Evolutionary conservation across 2,888 invertebrate species (phyloP), one percentile per base, ranked within the genome.

Genomic region (Aproaerema taeniolella): DNA sequence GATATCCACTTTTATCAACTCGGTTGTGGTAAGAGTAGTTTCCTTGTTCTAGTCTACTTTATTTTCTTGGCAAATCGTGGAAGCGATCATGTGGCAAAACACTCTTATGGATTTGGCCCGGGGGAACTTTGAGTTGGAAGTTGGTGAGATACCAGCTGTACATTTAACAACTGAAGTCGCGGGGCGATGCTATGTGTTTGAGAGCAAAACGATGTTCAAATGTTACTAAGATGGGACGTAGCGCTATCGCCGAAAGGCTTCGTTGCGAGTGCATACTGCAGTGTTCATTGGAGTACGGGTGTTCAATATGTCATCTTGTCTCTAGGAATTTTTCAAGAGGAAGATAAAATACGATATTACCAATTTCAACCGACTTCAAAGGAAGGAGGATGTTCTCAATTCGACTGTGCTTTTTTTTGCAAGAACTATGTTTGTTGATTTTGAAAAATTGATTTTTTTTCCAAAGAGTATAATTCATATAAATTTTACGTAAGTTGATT

Each of bases 31-130:
- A 50, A 58, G 52, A 67, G 61, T 67, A 73, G 74, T 77, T 75
- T 69, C 54, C 62, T 59, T 70, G 72, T 71, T 73, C 61, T 58
- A 59, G 59, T 60, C 59, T 64, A 73, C 76, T 79, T 72, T 78
- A 81, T 81, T 80, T 80, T 80, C 80, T 81, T 81, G 80, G 75
- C 76, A 78, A 79, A 82, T 80, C 78, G 78, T 75, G 68, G 70
- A 81, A 78, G 75, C 80, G 81, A 82, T 85, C 85, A 82, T 80
- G 83, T 83, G 81, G 82, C 79, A 81, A 82, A 81, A 82, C 70
- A 80, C 70, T 75, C 78, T 80, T 81, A 82, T 80, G 72, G 79
- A 80, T 83, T 82, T 79, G 66, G 79, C 83, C 80, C 67, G 59
- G 53, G 73, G 81, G 69, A 83, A 83, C 74, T 83, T 78, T 81